These are phyloP conservation scores for Champsocephalus gunnari DNA, from an alignment of 2,797 vertebrate genomes.

Conservation along the genomic window DNA sequence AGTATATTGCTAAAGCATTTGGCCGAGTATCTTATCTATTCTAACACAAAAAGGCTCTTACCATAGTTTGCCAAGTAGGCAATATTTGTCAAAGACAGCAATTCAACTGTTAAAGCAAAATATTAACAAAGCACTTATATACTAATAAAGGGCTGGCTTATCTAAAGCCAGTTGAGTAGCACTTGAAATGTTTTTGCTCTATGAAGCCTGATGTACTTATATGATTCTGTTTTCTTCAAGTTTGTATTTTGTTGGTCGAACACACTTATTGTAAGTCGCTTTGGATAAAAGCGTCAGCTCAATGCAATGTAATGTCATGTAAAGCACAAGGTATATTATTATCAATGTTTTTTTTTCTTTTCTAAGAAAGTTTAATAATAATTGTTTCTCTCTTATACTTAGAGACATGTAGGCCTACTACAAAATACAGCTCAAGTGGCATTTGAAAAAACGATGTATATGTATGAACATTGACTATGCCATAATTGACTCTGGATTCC, in stretches of 20 bases:
- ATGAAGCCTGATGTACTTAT: too few species aligned
- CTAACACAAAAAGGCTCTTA: neutral
- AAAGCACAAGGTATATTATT: neutral
- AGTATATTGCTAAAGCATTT: neutral
- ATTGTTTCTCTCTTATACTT: neutral
- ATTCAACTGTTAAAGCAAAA: neutral
- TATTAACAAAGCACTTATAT: too few species aligned
- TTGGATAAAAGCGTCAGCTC: too few species aligned
- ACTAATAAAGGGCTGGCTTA: too few species aligned
- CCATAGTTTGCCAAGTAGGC: neutral
- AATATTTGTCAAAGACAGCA: neutral
- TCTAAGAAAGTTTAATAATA: neutral
- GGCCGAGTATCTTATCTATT: fast-evolving
- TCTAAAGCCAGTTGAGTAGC: too few species aligned
- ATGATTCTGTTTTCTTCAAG: too few species aligned
- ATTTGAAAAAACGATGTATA: too few species aligned
- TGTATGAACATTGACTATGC: neutral
- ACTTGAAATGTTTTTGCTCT: too few species aligned
- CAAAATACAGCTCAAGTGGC: neutral
- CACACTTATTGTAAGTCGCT: too few species aligned
- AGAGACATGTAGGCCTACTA: neutral
- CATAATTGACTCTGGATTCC: neutral
- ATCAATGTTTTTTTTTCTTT: neutral
- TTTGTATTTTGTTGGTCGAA: too few species aligned
- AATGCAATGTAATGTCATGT: too few species aligned